Conservation (phyloP, 2,888 invertebrate genomes). For the Megamerina dolium region DNA sequence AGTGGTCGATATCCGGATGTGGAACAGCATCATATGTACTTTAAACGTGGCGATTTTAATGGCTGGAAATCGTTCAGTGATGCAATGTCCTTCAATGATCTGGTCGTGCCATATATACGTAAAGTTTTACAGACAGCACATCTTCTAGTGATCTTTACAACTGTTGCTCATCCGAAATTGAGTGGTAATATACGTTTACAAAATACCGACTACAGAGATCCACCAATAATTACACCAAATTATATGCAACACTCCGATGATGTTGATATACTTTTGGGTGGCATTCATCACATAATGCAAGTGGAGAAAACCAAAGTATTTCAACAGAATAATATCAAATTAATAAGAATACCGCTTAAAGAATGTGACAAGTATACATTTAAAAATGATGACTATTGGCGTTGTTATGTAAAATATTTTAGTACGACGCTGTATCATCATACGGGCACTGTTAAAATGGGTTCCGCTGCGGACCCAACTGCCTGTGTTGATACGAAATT, state of each 20-base stretch:
- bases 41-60: conserved; percentile 21
- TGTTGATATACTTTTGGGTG: conserved; percentile 51
- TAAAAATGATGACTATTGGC: conserved; percentile 54
- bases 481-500: conserved; percentile 65
- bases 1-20: conserved; percentile 53
- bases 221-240: conserved; percentile 62
- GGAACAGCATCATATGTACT: conserved; percentile 48
- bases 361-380: conserved; percentile 33
- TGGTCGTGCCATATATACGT: conserved; percentile 15
- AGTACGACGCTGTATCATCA: conserved; percentile 65
- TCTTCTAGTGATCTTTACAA: conserved; percentile 46
- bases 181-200: conserved; percentile 53
- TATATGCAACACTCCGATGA: conserved; percentile 59
- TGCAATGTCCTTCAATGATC: conserved; percentile 19
- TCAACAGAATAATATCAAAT: conserved; percentile 32
- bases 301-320: conserved; percentile 49
- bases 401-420: conserved; percentile 61
- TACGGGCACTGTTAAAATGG: conserved; percentile 68
- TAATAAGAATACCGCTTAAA: conserved; percentile 28
- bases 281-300: conserved; percentile 46
- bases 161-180: conserved; percentile 51
- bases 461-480: conserved; percentile 53
- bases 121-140: conserved; percentile 22
- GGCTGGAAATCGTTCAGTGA: conserved; percentile 13
- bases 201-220: conserved; percentile 52